A percentile compares a stretch with the other conserved stretches of the same genome.
These are phyloP conservation scores for Atrichornis clamosus DNA, from an alignment of 2,113 vertebrate genomes.

Conservation along the genomic window DNA sequence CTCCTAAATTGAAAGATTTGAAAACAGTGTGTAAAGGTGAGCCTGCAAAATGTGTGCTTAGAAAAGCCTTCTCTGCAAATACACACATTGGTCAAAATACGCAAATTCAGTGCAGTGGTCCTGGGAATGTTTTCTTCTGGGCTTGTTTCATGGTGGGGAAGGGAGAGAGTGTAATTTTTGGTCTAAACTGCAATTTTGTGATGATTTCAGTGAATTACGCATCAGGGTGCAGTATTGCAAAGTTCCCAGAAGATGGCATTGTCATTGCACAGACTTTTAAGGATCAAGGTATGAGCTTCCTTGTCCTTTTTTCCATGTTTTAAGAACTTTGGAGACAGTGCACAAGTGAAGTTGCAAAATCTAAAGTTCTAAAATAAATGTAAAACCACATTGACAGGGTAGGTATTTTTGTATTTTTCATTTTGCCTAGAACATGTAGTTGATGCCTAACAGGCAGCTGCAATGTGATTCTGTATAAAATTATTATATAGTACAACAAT, in stretches of 20 bases:
- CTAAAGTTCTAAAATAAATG: background rate
- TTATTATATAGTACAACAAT: background rate
- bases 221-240: conserved; percentile 95
- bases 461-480: background rate
- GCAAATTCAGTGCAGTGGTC: background rate
- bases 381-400: background rate
- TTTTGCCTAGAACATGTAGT: background rate
- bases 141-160: background rate
- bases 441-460: background rate
- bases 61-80: background rate
- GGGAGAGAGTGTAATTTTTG: background rate
- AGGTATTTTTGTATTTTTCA: background rate
- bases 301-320: background rate
- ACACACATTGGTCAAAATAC: background rate
- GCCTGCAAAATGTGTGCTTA: background rate
- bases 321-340: background rate
- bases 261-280: conserved; percentile 95
- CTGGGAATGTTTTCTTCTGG: background rate
- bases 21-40: background rate
- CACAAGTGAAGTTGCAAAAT: background rate
- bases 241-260: conserved; percentile 94
- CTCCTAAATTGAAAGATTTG: background rate
- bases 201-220: conserved; percentile 90
- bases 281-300: conserved; percentile 86
- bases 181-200: background rate